These are phyloP conservation scores for Esperia sulphurella DNA, from an alignment of 2,888 invertebrate genomes.

Conservation along the genomic window DNA sequence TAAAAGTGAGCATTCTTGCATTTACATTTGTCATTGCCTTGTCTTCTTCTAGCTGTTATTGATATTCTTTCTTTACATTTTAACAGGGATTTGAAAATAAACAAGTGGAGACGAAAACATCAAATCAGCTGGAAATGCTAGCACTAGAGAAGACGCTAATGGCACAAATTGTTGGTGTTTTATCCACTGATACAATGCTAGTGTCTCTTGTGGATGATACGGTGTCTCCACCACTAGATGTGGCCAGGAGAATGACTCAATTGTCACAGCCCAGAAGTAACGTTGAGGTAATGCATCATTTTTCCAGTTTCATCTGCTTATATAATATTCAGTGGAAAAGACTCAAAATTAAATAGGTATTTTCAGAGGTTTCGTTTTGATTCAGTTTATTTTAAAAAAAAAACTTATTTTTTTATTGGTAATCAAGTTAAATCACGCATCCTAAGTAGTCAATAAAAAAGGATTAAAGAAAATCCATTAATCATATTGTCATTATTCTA, in stretches of 20 bases:
- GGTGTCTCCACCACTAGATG: constrained; percentile 74
- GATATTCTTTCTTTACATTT: constrained; percentile 7
- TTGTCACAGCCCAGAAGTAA: constrained; percentile 58
- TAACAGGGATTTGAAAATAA: constrained; percentile 73
- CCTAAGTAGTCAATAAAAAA: too few species aligned
- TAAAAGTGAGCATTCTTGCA: constrained; percentile 71
- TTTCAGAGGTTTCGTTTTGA: too few species aligned
- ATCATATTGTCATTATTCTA: too few species aligned
- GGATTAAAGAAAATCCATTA: too few species aligned
- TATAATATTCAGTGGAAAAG: too few species aligned
- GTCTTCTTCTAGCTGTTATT: neutral
- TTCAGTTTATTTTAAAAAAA: too few species aligned
- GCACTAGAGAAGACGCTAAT: constrained; percentile 82
- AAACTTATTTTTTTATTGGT: too few species aligned
- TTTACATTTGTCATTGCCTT: neutral
- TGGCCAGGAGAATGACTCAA: constrained; percentile 75
- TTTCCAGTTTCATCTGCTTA: too few species aligned
- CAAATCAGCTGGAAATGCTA: constrained; percentile 83
- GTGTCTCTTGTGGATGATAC: constrained; percentile 81
- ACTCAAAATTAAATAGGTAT: too few species aligned
- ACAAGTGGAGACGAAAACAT: constrained; percentile 75
- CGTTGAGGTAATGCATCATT: constrained; percentile 60
- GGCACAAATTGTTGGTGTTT: constrained; percentile 77
- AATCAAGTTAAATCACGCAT: too few species aligned
- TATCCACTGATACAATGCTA: constrained; percentile 74